phyloP scores from a whole-genome alignment of 2,113 vertebrate genomes.

The Lichenostomus cassidix region DNA sequence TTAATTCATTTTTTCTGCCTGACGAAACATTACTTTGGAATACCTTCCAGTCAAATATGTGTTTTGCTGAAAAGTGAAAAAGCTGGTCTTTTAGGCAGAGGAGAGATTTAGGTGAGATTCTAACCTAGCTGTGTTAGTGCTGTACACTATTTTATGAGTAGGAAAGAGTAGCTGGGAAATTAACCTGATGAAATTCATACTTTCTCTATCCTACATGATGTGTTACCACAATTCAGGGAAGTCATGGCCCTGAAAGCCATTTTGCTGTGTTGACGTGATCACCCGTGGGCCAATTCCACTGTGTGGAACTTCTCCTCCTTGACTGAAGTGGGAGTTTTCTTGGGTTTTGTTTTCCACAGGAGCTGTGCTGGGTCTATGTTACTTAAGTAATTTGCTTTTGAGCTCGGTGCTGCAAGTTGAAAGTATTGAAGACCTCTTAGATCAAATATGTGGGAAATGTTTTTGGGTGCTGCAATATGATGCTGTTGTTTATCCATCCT shows the following conservation, averaged over 20 bases:
- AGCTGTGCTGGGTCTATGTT: background rate
- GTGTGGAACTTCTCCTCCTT: background rate
- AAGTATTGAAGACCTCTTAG: background rate
- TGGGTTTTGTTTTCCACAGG: background rate
- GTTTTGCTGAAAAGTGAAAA: background rate
- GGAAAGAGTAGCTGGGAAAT: background rate
- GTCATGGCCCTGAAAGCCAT: background rate
- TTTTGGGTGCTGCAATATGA: background rate
- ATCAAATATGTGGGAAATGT: background rate
- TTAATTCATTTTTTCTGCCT: background rate
- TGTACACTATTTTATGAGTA: background rate
- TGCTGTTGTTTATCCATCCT: background rate
- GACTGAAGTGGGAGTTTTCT: background rate
- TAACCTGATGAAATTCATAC: background rate
- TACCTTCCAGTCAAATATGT: background rate
- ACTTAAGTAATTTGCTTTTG: background rate
- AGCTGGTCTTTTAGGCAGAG: background rate
- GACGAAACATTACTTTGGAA: background rate
- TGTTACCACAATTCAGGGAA: background rate
- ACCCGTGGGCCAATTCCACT: background rate
- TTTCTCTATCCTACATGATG: background rate
- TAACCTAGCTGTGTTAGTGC: background rate
- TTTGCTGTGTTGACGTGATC: background rate
- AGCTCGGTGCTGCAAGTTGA: background rate
- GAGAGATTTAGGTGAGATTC: background rate